Evolutionary conservation across 2,888 invertebrate genomes (phyloP).

Genomic region (Cecidostiba fungosa): DNA sequence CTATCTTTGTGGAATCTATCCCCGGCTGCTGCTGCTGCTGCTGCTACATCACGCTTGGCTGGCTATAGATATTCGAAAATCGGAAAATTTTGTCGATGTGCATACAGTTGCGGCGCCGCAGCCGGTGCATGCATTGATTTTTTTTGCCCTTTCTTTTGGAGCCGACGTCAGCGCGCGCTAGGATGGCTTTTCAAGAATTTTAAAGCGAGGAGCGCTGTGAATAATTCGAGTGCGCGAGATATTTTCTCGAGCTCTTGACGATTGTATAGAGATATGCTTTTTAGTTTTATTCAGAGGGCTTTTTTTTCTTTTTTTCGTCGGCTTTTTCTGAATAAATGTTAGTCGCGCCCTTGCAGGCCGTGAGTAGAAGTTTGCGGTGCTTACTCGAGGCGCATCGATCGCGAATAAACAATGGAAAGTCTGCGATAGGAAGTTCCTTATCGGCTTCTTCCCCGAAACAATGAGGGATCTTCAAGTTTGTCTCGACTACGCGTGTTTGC

Average conservation of each 20-base stretch:
- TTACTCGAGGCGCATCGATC: not conserved
- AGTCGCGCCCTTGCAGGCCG: not conserved
- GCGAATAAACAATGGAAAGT: not conserved
- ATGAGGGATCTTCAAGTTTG: conserved; percentile 3
- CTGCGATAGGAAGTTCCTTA: conserved; percentile 3
- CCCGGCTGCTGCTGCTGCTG: not conserved
- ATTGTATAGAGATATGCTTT: not conserved
- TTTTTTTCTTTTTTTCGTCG: not conserved
- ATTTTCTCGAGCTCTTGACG: not conserved
- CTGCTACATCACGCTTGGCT: conserved; percentile 5
- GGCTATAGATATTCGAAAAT: conserved; percentile 21
- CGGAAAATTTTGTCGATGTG: conserved; percentile 10
- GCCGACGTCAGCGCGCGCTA: conserved; percentile 3
- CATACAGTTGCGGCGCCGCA: not conserved
- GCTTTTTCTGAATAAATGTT: not conserved
- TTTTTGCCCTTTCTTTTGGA: not conserved
- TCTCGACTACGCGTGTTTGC: not conserved
- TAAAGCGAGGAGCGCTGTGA: not conserved
- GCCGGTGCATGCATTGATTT: conserved; percentile 33
- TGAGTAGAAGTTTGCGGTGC: not conserved
- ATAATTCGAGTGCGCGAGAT: not conserved
- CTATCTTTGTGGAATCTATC: conserved; percentile 39
- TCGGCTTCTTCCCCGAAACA: conserved; percentile 19
- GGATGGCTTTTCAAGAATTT: conserved; percentile 18
- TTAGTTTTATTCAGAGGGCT: not conserved